A percentile compares a stretch with the other conserved stretches of the same genome.
Conservation (phyloP, 2,888 invertebrate genomes). For the Drosophila nigricruria region DNA sequence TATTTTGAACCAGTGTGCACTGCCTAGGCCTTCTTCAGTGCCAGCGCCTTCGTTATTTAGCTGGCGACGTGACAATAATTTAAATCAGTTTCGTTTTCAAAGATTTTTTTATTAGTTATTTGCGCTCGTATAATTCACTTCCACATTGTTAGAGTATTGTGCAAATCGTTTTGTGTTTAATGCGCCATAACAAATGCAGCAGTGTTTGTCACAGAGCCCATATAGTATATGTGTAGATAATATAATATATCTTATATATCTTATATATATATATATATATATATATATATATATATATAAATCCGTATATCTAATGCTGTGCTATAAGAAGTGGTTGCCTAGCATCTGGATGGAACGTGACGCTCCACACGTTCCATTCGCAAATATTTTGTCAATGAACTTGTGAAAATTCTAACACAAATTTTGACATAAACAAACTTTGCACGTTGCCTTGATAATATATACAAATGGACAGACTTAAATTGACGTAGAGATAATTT, state of each 20-base stretch:
- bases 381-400: constrained; percentile 64
- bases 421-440: constrained; percentile 41
- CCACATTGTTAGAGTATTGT: constrained; percentile 54
- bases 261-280: not conserved
- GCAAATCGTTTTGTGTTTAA: constrained; percentile 63
- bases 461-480: not conserved
- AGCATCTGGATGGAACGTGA: constrained; percentile 45
- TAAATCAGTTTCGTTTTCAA: constrained; percentile 57
- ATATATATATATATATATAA: not conserved
- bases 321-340: constrained; percentile 19
- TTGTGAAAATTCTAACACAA: constrained; percentile 24
- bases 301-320: constrained; percentile 1
- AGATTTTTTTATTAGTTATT: constrained; percentile 53
- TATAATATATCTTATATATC: not conserved
- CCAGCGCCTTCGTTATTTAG: constrained; percentile 40
- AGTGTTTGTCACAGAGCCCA: constrained; percentile 42
- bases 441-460: constrained; percentile 50
- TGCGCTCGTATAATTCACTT: constrained; percentile 48
- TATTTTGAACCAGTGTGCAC: constrained; percentile 38
- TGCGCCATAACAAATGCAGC: constrained; percentile 77
- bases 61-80: constrained; percentile 70
- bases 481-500: constrained; percentile 24
- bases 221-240: constrained; percentile 10
- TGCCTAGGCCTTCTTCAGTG: constrained; percentile 42
- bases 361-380: constrained; percentile 43